Base-by-base conservation (phyloP, 2,888 invertebrate species). In the Melanophora roralis region DNA sequence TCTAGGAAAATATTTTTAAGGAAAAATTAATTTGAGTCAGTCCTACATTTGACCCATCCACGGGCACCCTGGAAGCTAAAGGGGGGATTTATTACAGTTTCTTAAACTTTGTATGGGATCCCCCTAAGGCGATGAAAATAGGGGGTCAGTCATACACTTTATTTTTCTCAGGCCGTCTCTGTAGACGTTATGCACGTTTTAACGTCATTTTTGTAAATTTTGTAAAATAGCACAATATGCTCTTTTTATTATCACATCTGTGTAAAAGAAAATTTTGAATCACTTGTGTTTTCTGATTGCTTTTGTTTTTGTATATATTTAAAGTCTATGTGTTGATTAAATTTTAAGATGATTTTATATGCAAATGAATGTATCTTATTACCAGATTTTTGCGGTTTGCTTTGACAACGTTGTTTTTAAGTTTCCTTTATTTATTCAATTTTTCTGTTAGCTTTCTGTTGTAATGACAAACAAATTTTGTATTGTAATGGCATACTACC, bases 311-410 rank as follows among this genome's bases (percentile, higher is more conserved):
- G 36, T 19, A 47, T 23, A 27, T 19, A 8, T 53, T 40, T 11
- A 53, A 45, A 38, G 36, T 68, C 32, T 47, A 55, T 62, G 55
- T 62, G 53, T 69, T 76, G 62, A 69, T 64, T 69, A 64, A 53
- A 62, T 62, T 76, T 75, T 36, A 55, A 62, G 47, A 49, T 64
- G 64, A 69, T 55, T 76, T 34, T 64, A 34, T 49, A 55, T 69
- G 40, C 43, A 64, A 55, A 69, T 67, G 51, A 1, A 49, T n/a
- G 43, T 74, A 67, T 76, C 69, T 23, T 69, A 64, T 76, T 76
- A 76, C 76, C 55, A 69, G 62, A 76, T 64, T 64, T 57, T 49
- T 76, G 76, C 57, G 76, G 76, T 69, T 76, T 69, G 34, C 47
- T 47, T 32, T 62, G 16, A 19, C 6, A 11, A 21, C 55, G 8